phyloP scores from a whole-genome alignment of 2,113 vertebrate species.

The Forbesichthys agassizii region DNA sequence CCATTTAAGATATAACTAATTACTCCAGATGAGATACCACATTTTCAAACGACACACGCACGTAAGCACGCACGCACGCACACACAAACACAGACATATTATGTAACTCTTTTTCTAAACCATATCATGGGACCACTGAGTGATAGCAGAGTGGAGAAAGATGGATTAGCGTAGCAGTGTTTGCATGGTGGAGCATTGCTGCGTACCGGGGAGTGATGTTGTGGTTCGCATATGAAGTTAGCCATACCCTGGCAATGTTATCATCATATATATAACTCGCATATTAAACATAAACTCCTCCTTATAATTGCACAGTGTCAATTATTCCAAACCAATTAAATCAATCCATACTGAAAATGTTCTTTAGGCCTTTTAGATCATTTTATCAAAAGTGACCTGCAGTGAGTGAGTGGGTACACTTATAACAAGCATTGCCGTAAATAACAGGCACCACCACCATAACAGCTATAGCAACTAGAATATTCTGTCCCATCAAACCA shows the following conservation, averaged over 20 bases:
- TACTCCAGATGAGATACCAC: slow-evolving; percentile 58
- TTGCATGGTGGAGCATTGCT: slow-evolving; percentile 5
- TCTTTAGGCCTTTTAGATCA: too few species aligned
- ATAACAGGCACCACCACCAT: too few species aligned
- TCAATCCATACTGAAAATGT: not conserved
- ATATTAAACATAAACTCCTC: too few species aligned
- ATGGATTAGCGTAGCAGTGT: slow-evolving; percentile 47
- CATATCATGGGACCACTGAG: not conserved
- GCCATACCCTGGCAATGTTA: not conserved
- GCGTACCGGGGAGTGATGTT: not conserved
- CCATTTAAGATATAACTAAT: slow-evolving; percentile 60
- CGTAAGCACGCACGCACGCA: not conserved
- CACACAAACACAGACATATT: not conserved
- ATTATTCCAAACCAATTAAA: slow-evolving; percentile 9
- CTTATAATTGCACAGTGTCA: slow-evolving; percentile 8
- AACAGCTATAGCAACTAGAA: too few species aligned
- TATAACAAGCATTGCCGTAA: too few species aligned
- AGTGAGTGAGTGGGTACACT: too few species aligned
- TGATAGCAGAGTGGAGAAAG: slow-evolving; percentile 1
- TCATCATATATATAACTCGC: not conserved
- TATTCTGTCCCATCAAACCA: too few species aligned
- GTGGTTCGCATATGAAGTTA: slow-evolving; percentile 1
- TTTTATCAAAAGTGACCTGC: too few species aligned
- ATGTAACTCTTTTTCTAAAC: not conserved
- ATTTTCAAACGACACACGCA: not conserved